Base-by-base conservation (phyloP, 2,797 vertebrate genomes). In the Enteromius viviparus region DNA sequence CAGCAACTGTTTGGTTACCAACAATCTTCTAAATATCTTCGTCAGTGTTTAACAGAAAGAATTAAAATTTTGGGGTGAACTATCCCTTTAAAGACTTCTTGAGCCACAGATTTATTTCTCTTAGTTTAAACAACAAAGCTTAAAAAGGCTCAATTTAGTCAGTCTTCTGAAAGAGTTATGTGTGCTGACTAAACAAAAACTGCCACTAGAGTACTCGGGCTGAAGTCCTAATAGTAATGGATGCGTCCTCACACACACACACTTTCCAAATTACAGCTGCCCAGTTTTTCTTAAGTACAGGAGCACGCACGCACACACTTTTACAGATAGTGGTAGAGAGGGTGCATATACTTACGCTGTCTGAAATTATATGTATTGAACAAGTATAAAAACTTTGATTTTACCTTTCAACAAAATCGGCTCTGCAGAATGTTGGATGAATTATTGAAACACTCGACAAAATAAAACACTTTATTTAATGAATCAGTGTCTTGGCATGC, bases 391-490 rank as follows among this genome's bases (percentile, higher is more conserved):
- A 10, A 8, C 17, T 77, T 26, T n/a, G 60, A 32, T 65, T 11
- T 37, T 21, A 53, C 23, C 10, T 53, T 37, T 47, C 29, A 53
- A 53, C 32, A 68, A 51, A 79, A 34, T 12, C 64, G 23, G 32
- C 45, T 40, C 58, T 78, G 26, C 76, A 78, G 32, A n/a, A 68
- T 49, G 3, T 34, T 49, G 64, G 64, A 69, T 78, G 26, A 66
- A 66, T 42, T 69, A 55, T 40, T 68, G 19, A 68, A 79, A 79
- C 47, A 37, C 45, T 51, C 11, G 6, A 40, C 64, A 79, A 23
- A 66, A 79, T 68, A 68, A 68, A 68, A 37, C 77, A 79, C 64
- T 69, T 79, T 51, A n/a, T 79, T 68, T 79, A 79, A 69, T 26
- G 47, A 19, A 79, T 26, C 62, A 19, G 34, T 76, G 12, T 49